phyloP scores from a whole-genome alignment of 2,113 vertebrate species.

The Eidolon helvum region DNA sequence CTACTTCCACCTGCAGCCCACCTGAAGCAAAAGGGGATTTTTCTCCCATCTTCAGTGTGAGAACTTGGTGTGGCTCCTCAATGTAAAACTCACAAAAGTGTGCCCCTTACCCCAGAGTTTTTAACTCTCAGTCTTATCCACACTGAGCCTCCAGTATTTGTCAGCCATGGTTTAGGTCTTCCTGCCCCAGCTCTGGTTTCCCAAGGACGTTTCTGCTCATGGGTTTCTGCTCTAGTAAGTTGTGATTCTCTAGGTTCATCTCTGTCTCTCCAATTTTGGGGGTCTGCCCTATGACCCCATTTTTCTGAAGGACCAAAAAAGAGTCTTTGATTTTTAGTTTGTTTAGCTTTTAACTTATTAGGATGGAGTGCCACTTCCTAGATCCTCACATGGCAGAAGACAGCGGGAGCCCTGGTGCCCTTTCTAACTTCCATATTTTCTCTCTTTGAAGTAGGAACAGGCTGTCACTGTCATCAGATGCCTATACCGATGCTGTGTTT shows the following conservation, averaged over 20 bases:
- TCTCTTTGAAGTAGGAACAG: background rate
- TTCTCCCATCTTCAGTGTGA: background rate
- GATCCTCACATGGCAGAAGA: background rate
- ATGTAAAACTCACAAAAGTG: background rate
- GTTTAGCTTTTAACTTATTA: background rate
- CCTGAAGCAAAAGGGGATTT: background rate
- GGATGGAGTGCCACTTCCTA: background rate
- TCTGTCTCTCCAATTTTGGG: background rate
- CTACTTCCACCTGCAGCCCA: background rate
- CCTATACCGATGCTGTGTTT: background rate
- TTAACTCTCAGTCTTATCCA: background rate
- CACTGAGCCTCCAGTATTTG: background rate
- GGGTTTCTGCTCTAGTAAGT: background rate
- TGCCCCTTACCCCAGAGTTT: background rate
- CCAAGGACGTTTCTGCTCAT: background rate
- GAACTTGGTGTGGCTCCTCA: background rate
- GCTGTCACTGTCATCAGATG: background rate
- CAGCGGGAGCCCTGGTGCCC: background rate
- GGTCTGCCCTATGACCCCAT: background rate
- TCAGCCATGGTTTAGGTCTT: background rate
- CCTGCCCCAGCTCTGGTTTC: background rate
- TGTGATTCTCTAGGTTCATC: background rate
- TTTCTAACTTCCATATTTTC: background rate
- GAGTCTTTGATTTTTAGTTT: background rate
- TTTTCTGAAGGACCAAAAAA: background rate